Conservation (phyloP, 2,888 invertebrate genomes). For the Brachyptera putata region DNA sequence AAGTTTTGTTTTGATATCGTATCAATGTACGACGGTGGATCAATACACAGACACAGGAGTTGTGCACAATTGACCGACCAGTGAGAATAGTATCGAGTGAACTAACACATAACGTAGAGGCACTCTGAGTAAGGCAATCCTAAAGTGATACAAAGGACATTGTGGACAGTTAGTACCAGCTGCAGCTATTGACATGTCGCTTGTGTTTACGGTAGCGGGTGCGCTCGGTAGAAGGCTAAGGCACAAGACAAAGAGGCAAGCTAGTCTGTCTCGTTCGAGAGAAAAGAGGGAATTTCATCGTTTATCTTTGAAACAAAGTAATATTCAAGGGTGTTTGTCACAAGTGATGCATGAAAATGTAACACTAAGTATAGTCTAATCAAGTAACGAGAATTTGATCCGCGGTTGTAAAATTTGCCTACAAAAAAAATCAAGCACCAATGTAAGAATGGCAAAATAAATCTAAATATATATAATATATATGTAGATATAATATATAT, state of each 20-base stretch:
- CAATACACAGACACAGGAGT: conserved; percentile 23
- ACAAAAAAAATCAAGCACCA: conserved; percentile 32
- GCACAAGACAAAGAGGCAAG: too few species aligned
- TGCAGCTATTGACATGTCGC: conserved; percentile 23
- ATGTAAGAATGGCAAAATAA: conserved; percentile 33
- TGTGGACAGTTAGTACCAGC: conserved; percentile 27
- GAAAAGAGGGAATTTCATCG: too few species aligned
- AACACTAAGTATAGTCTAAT: conserved; percentile 23
- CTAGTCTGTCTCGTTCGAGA: too few species aligned
- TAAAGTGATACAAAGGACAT: conserved; percentile 30
- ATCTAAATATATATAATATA: too few species aligned
- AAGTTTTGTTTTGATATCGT: too few species aligned
- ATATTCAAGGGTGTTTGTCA: too few species aligned
- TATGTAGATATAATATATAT: conserved; percentile 32
- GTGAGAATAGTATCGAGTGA: conserved; percentile 27
- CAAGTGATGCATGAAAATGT: too few species aligned
- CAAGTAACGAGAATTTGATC: conserved; percentile 22
- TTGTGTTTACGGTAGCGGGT: neutral
- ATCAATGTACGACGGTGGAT: too few species aligned
- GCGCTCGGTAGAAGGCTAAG: neutral
- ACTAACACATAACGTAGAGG: conserved; percentile 32
- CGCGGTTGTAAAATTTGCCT: conserved; percentile 28
- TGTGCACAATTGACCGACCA: conserved; percentile 27
- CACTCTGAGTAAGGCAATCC: conserved; percentile 34
- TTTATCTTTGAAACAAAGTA: too few species aligned